Conservation (phyloP, 2,888 invertebrate genomes). For the Molorchus minor region DNA sequence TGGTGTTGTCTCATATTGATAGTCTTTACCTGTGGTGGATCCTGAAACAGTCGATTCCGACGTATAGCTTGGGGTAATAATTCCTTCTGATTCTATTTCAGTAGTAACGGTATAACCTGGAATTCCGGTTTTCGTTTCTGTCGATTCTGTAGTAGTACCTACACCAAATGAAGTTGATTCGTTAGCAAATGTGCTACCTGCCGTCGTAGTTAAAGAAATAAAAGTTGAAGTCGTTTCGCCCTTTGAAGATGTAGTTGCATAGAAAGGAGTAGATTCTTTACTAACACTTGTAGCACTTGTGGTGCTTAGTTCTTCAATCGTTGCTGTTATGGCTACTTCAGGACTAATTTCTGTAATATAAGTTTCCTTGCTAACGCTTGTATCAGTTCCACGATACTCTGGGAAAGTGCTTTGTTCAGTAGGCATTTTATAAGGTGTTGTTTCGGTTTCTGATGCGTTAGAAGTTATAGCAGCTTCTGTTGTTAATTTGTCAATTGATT, state of each 20-base stretch:
- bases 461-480: neutral
- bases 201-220: too few relatives aligned
- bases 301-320: neutral
- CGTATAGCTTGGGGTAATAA: too few relatives aligned
- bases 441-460: neutral
- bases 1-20: neutral
- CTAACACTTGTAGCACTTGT: neutral
- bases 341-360: neutral
- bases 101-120: conserved; percentile 2
- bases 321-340: neutral
- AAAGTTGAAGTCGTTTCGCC: too few relatives aligned
- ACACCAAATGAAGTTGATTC: neutral
- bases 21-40: neutral
- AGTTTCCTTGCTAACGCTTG: neutral
- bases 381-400: neutral
- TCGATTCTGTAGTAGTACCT: conserved; percentile 8
- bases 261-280: neutral
- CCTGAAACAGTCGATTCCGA: neutral
- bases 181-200: too few relatives aligned
- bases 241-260: too few relatives aligned
- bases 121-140: conserved; percentile 11
- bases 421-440: neutral
- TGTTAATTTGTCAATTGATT: too few relatives aligned
- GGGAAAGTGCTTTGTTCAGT: neutral
- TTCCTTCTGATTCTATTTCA: neutral